Percentiles rank a stretch among this genome's conserved stretches.
These are phyloP conservation scores for Zeuzera pyrina DNA, from an alignment of 2,888 invertebrate species.

Conservation along the genomic window DNA sequence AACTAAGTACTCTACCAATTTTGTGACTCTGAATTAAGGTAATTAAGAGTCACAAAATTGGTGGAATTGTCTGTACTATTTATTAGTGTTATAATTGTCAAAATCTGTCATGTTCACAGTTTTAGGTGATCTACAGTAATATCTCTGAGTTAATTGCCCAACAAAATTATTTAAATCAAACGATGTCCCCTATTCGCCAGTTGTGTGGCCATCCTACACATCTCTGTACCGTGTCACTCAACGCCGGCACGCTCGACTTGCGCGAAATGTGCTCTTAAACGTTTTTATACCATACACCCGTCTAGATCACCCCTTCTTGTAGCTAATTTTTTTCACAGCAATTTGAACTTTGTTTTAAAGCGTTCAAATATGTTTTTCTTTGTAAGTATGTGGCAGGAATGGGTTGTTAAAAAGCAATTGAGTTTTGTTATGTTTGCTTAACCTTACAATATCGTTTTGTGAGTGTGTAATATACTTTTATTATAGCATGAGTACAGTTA, in stretches of 20 bases:
- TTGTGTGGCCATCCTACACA: constrained; percentile 26
- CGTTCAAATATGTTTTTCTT: constrained; percentile 10
- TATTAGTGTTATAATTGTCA: no score
- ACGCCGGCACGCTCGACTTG: constrained; percentile 50
- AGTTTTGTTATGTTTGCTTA: constrained; percentile 28
- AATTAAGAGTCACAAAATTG: no score
- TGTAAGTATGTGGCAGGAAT: constrained; percentile 2
- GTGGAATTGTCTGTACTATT: no score
- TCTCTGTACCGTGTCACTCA: constrained; percentile 59
- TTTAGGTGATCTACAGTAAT: no score
- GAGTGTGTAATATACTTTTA: constrained; percentile 6
- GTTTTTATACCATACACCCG: constrained; percentile 41
- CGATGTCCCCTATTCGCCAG: no score
- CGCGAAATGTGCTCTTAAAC: constrained; percentile 60
- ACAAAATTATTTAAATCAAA: no score
- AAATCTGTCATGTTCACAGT: no score
- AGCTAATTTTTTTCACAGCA: constrained; percentile 1
- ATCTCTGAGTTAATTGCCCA: no score
- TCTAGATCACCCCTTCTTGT: not conserved
- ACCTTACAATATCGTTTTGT: constrained; percentile 15
- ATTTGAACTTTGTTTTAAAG: constrained; percentile 13
- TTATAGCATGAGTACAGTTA: no score
- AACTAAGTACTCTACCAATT: no score
- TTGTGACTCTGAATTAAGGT: no score
- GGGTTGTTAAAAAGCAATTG: constrained; percentile 21